Percentiles rank a stretch among this genome's conserved stretches.
Evolutionary conservation across 1,140 invertebrate species (phyloP).

Genomic region (Trypoxylus dichotomus): DNA sequence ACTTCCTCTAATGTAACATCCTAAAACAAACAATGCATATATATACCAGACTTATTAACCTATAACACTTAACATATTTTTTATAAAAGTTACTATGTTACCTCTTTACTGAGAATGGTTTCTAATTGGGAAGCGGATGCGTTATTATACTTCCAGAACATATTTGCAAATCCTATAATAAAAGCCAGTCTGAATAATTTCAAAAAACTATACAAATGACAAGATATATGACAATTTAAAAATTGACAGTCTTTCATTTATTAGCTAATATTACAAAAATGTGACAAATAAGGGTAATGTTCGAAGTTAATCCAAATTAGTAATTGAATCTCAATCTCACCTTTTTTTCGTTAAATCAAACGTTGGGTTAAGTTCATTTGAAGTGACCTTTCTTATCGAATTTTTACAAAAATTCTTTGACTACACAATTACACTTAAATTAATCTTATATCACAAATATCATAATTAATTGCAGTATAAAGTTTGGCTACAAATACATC

Average conservation of each 20-base stretch:
- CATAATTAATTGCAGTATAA: slow-evolving; percentile 36
- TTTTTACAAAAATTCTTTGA: slow-evolving; percentile 29
- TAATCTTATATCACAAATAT: slow-evolving; percentile 49
- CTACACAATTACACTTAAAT: slow-evolving; percentile 38
- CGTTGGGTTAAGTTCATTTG: slow-evolving; percentile 52
- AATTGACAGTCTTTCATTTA: slow-evolving; percentile 31
- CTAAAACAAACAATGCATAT: slow-evolving; percentile 58
- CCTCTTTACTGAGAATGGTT: slow-evolving; percentile 74
- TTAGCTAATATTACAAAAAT: background rate
- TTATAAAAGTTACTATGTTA: slow-evolving; percentile 53
- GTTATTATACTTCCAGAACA: slow-evolving; percentile 83
- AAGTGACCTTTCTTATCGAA: slow-evolving; percentile 46
- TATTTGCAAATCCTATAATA: slow-evolving; percentile 53
- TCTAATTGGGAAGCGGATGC: slow-evolving; percentile 73
- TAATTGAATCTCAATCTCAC: background rate
- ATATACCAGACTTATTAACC: slow-evolving; percentile 34
- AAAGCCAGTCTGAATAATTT: slow-evolving; percentile 33
- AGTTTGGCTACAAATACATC: slow-evolving; percentile 34
- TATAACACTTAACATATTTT: slow-evolving; percentile 32
- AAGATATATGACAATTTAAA: slow-evolving; percentile 35
- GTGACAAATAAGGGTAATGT: background rate
- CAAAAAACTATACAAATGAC: slow-evolving; percentile 26
- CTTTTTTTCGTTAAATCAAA: slow-evolving; percentile 39
- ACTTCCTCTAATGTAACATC: slow-evolving; percentile 88
- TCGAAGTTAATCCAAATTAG: background rate